These are phyloP conservation scores for Pediacus dermestoides DNA, from an alignment of 2,888 invertebrate genomes.

Conservation along the genomic window DNA sequence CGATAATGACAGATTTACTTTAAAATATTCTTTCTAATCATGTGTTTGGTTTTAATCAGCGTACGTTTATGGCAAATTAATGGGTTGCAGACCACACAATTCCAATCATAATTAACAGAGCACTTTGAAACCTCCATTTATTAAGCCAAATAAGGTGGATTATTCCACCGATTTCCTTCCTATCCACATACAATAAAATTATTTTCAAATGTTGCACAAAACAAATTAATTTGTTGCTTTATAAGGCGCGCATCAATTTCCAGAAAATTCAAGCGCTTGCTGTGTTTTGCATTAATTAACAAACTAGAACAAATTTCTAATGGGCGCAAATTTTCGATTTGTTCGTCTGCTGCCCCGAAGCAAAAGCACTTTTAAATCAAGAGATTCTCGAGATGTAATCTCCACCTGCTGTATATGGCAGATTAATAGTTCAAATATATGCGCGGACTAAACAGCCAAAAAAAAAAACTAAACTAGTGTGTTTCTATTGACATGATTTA, in stretches of 20 bases:
- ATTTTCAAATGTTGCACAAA: too few species aligned
- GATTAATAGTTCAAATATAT: constrained; percentile 1
- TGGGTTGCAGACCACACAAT: constrained; percentile 1
- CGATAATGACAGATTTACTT: constrained; percentile 18
- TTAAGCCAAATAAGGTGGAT: too few species aligned
- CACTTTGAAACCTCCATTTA: constrained; percentile 19
- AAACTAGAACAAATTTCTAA: constrained; percentile 1
- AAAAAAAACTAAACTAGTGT: too few species aligned
- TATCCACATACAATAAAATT: too few species aligned
- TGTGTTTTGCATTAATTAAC: too few species aligned
- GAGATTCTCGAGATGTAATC: neutral
- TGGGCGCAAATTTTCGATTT: neutral
- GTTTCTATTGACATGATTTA: too few species aligned
- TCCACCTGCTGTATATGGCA: neutral
- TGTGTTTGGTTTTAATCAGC: neutral
- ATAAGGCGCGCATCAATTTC: too few species aligned
- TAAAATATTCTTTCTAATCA: constrained; percentile 15
- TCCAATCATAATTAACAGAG: constrained; percentile 17
- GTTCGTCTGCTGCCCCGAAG: neutral
- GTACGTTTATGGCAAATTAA: constrained; percentile 6
- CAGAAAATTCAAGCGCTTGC: too few species aligned
- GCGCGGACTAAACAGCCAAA: too few species aligned
- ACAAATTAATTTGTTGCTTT: too few species aligned
- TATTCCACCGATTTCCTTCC: too few species aligned
- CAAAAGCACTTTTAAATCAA: neutral